A percentile compares a stretch with the other conserved stretches of the same genome.
These are phyloP conservation scores for Ennomos erosarius DNA, from an alignment of 2,888 invertebrate genomes.

Conservation along the genomic window DNA sequence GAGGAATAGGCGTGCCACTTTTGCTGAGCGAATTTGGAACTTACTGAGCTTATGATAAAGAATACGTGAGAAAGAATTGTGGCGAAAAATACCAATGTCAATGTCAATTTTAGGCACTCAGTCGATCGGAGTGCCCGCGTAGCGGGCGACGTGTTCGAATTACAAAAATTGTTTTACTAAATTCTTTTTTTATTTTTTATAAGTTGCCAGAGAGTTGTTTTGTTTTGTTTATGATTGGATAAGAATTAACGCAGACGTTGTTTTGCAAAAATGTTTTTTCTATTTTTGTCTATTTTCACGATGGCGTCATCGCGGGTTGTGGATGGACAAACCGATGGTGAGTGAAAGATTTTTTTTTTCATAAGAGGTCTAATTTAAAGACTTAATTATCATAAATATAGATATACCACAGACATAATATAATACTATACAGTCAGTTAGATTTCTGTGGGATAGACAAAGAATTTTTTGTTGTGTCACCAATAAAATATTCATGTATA, in stretches of 20 bases:
- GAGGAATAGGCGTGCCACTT: neutral
- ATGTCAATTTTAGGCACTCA: slow-evolving; percentile 46
- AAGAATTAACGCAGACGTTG: slow-evolving; percentile 6
- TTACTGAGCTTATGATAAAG: slow-evolving; percentile 18
- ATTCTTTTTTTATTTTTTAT: slow-evolving; percentile 5
- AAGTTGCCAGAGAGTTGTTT: slow-evolving; percentile 12
- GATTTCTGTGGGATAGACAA: too few species aligned
- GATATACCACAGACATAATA: too few species aligned
- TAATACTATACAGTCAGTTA: too few species aligned
- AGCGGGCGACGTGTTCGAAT: slow-evolving; percentile 36
- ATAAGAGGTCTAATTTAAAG: too few species aligned
- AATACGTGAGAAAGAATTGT: slow-evolving; percentile 24
- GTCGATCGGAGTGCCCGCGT: slow-evolving; percentile 51
- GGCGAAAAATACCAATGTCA: slow-evolving; percentile 35
- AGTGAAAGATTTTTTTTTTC: slow-evolving; percentile 73
- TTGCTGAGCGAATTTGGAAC: slow-evolving; percentile 25
- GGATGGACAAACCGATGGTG: slow-evolving; percentile 73
- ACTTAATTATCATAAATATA: too few species aligned
- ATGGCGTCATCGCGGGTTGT: slow-evolving; percentile 53
- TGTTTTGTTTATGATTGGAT: slow-evolving; percentile 6
- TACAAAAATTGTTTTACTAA: slow-evolving; percentile 21
- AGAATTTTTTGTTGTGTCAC: too few species aligned
- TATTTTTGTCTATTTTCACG: slow-evolving; percentile 53
- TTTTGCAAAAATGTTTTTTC: slow-evolving; percentile 57
- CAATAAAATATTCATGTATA: too few species aligned